Percentiles rank a stretch among this genome's conserved stretches.
phyloP scores from a whole-genome alignment of 2,797 vertebrate species.

The Betta splendens region DNA sequence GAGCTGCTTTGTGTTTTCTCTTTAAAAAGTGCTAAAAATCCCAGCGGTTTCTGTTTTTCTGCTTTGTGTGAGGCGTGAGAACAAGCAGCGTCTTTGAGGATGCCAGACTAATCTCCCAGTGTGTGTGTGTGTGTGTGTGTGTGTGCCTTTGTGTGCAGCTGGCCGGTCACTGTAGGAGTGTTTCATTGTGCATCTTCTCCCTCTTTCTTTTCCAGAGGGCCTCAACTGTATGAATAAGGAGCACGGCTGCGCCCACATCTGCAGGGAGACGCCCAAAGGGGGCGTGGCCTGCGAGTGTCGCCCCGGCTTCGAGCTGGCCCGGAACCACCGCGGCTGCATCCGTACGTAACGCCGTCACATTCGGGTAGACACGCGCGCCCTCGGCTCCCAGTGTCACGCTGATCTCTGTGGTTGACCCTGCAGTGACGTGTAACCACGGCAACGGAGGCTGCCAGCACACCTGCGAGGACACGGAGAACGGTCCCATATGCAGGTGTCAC shows the following conservation, averaged over 20 bases:
- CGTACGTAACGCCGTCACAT: constrained; percentile 81
- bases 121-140: constrained; percentile 69
- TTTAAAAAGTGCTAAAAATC: constrained; percentile 23
- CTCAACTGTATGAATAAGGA: constrained; percentile 99
- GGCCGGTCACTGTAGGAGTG: constrained; percentile 76
- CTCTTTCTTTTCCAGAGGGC: constrained; percentile 87
- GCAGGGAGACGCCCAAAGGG: constrained; percentile 93
- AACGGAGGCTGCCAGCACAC: constrained; percentile 97
- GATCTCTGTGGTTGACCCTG: constrained; percentile 29
- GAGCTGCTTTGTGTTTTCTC: constrained; percentile 15
- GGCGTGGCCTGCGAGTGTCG: constrained; percentile 94
- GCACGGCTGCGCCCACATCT: constrained; percentile 96
- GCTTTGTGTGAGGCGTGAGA: constrained; percentile 56
- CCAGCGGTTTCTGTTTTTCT: constrained; percentile 43
- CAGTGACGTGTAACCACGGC: constrained; percentile 97
- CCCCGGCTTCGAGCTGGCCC: constrained; percentile 94
- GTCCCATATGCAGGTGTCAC: constrained; percentile 93
- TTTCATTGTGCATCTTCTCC: constrained; percentile 73
- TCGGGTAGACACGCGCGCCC: background rate
- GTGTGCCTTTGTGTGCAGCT: constrained; percentile 67
- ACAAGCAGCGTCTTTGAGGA: constrained; percentile 67
- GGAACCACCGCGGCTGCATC: constrained; percentile 93
- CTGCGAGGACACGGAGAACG: constrained; percentile 91
- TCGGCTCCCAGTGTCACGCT: constrained; percentile 6
- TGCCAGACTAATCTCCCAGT: constrained; percentile 68